These are phyloP conservation scores for Polyodon spathula DNA, from an alignment of 2,113 vertebrate genomes.

Conservation along the genomic window DNA sequence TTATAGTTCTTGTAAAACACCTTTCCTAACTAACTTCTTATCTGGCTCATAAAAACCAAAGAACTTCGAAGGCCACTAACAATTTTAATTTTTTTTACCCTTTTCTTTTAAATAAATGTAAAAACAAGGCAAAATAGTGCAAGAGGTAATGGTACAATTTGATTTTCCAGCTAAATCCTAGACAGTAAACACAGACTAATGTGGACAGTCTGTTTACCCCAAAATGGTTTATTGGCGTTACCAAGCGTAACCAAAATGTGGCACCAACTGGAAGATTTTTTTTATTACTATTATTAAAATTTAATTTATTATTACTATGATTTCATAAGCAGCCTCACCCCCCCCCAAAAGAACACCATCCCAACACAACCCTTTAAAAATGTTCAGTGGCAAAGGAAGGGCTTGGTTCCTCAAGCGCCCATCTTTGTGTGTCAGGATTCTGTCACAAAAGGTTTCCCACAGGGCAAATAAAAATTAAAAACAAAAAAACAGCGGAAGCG, in stretches of 20 bases:
- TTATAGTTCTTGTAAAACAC: constrained; percentile 33
- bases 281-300: too few relatives aligned
- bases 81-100: constrained; percentile 61
- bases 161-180: constrained; percentile 42
- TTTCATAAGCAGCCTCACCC: neutral
- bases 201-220: constrained; percentile 55
- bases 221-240: constrained; percentile 42
- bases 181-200: constrained; percentile 54
- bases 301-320: too few relatives aligned
- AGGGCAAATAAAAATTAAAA: neutral
- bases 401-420: neutral
- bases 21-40: constrained; percentile 40
- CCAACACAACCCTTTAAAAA: too few relatives aligned
- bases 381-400: neutral
- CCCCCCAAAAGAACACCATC: too few relatives aligned
- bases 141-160: constrained; percentile 78
- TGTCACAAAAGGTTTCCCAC: neutral
- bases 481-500: neutral
- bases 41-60: constrained; percentile 54
- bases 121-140: constrained; percentile 86
- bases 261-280: constrained; percentile 37
- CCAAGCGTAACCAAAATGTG: constrained; percentile 36
- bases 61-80: constrained; percentile 65
- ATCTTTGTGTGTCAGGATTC: constrained; percentile 9
- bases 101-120: constrained; percentile 50